Base-by-base conservation (phyloP, 2,113 vertebrate genomes). In the Phaethornis superciliosus region DNA sequence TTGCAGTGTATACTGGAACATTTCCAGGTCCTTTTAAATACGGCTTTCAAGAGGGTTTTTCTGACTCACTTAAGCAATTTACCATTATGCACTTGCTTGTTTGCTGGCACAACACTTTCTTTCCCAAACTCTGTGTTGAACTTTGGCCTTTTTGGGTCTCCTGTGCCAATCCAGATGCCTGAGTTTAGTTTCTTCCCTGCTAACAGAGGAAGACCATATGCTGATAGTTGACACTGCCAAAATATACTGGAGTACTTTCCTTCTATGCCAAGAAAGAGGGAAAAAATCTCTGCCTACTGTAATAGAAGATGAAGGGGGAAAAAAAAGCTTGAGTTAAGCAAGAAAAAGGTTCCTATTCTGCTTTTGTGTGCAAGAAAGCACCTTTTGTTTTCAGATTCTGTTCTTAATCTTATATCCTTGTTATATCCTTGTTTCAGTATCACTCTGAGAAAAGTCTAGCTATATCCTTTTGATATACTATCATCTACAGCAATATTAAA, bases 171-270 rank as follows among this genome's bases (percentile, higher is more conserved):
- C 71, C 89, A 91, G 62, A 87, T 93, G 83, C 81, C 68, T 32
- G 67, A 92, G 71, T 81, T 88, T 79, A 80, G 63, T 69, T 94
- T 91, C 70, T 90, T 93, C 74, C 23, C 62, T 82, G 58, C 78
- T 94, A 69, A 68, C 78, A 82, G 84, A 90, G 56, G 56, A 94
- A 71, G 80, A 81, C 81, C 78, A 76, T 96, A 94, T 95, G 84
- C 84, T 94, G 89, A 58, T 85, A 72, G 77, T 15, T 89, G 79
- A 88, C 79, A 28, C 55, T 93, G 95, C 95, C 94, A 92, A 78
- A 94, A 85, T 69, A 52, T 49, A 93, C 92, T 58, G 64, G 3
- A 54, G 72, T 88, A 49, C 37, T 90, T 72, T 89, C 21, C 86
- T 80, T 55, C 44, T 16, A 30, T 84, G 62, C 65, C 54, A 92